phyloP scores from a whole-genome alignment of 1,140 invertebrate genomes.

The Ooceraea biroi region DNA sequence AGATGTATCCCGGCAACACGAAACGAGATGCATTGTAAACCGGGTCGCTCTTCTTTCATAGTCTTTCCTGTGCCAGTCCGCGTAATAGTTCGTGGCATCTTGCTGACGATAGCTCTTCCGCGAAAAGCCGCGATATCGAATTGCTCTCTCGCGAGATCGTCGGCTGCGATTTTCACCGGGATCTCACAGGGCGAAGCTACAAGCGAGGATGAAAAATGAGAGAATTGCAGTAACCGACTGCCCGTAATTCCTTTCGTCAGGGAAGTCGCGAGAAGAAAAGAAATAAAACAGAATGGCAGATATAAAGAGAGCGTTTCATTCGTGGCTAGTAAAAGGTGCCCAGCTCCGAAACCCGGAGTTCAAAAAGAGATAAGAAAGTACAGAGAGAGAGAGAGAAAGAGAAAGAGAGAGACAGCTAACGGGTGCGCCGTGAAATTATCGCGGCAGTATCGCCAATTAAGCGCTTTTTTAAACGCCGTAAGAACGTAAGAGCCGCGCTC shows the following conservation, averaged over 20 bases:
- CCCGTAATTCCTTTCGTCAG: neutral
- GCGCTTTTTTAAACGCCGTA: slow-evolving; percentile 37
- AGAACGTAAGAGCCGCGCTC: slow-evolving; percentile 31
- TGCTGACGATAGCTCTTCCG: neutral
- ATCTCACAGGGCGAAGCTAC: neutral
- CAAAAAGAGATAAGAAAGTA: slow-evolving; percentile 13
- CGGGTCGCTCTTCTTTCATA: slow-evolving; percentile 17
- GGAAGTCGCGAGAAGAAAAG: neutral
- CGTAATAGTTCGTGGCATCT: neutral
- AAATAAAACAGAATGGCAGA: neutral
- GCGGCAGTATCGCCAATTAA: slow-evolving; percentile 36
- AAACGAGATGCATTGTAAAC: slow-evolving; percentile 38
- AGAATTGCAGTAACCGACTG: neutral
- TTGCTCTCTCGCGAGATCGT: slow-evolving; percentile 28
- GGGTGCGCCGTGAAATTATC: slow-evolving; percentile 47
- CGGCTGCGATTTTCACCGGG: neutral
- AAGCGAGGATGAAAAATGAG: neutral
- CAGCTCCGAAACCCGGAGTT: slow-evolving; percentile 3
- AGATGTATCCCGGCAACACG: neutral
- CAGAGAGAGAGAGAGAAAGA: slow-evolving; percentile 12
- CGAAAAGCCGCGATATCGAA: slow-evolving; percentile 12
- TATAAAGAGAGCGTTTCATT: neutral
- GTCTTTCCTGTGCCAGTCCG: neutral
- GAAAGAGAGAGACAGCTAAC: slow-evolving; percentile 6
- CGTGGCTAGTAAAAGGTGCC: neutral